Evolutionary conservation across 2,888 invertebrate species (phyloP), one percentile per base, ranked within the genome.

Genomic region (Caenorhabditis wallacei): DNA sequence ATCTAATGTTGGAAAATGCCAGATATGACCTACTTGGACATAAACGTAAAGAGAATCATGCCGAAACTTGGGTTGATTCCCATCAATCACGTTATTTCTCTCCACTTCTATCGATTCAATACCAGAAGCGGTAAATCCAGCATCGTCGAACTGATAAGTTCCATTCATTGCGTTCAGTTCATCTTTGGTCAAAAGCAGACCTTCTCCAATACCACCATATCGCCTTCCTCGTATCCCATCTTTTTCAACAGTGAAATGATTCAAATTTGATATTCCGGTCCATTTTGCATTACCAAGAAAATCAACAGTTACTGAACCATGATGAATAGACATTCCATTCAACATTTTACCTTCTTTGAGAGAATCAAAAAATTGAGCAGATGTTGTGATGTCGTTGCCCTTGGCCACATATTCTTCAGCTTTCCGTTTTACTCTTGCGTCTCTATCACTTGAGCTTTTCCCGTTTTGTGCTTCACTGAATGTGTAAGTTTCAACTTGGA

Each of bases 371-470:
- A 56, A 56, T 2, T 71, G 18, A 13, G 18, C 48, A 0, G 57
- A 1, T 4, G 71, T 57, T 2, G 46, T 40, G 13, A 57, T 57
- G n/a, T 57, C 30, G 13, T 16, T 16, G 1, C 43, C 59, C 20
- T 40, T 26, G 0, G 43, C 24, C n/a, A 71, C 57, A 13, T 71
- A 71, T 0, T 16, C 7, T 59, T 30, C 35, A 1, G 53, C 72
- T 16, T 53, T 51, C 18, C 20, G 10, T 63, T 72, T 72, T 11
- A 61, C 72, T 22, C 16, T 43, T 1, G 72, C 72, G 24, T 30
- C 51, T 63, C 72, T 1, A 37, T 72, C 72, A 24, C 61, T 53
- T 1, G 46, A 18, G 20, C 20, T 22, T 59, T 71, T 71, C 16
- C n/a, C n/a, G n/a, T n/a, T n/a, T n/a, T n/a, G n/a, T n/a, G n/a